Evolutionary conservation across 2,797 vertebrate species (phyloP).

Genomic region (Alcedo quadribrachys): DNA sequence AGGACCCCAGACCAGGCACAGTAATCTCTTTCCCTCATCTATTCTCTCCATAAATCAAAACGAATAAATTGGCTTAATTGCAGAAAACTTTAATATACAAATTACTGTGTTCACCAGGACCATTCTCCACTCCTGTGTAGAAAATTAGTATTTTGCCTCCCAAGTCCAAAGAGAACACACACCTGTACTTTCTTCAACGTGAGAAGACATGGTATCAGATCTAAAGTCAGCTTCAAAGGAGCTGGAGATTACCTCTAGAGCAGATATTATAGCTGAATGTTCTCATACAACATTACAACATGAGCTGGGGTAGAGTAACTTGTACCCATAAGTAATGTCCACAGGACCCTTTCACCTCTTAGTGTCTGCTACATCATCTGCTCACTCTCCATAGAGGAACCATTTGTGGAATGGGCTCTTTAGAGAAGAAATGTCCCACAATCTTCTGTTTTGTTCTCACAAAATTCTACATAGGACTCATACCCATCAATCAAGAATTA

Average conservation of each 20-base stretch:
- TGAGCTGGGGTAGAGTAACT: not conserved
- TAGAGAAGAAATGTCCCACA: not conserved
- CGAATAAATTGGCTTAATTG: not conserved
- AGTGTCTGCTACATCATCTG: not conserved
- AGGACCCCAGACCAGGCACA: not conserved
- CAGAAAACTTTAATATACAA: not conserved
- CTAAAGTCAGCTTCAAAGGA: not conserved
- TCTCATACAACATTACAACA: rapidly evolving
- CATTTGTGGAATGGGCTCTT: not conserved
- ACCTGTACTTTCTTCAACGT: rapidly evolving
- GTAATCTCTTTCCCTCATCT: not conserved
- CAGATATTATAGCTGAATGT: not conserved
- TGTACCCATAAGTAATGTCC: not conserved
- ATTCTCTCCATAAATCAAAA: not conserved
- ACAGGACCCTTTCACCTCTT: not conserved
- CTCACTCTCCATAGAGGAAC: not conserved
- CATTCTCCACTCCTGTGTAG: not conserved
- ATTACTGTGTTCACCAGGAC: not conserved
- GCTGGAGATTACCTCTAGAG: not conserved
- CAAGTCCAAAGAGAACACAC: not conserved
- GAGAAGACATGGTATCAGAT: not conserved
- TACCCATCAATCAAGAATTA: not conserved
- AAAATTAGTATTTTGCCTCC: not conserved
- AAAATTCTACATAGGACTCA: not conserved
- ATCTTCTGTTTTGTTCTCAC: not conserved